Evolutionary conservation across 2,113 vertebrate species (phyloP).

Genomic region (Sinosuthora webbiana): DNA sequence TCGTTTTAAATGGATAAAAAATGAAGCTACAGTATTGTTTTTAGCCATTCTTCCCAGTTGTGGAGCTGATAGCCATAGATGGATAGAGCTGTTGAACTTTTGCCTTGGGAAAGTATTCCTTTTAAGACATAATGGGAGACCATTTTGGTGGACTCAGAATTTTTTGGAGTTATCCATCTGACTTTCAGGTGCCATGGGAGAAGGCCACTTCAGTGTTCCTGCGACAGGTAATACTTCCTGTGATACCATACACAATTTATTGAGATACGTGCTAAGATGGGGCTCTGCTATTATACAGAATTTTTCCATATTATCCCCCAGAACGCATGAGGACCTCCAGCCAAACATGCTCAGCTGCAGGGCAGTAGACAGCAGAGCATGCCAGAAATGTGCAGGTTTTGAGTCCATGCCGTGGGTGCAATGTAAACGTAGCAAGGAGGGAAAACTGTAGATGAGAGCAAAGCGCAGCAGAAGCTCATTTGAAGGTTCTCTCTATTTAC

Average conservation of each 20-base stretch:
- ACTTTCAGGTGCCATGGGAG: neutral
- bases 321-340: neutral
- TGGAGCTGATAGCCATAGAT: neutral
- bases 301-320: rapidly evolving
- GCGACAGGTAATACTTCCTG: neutral
- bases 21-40: neutral
- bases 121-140: neutral
- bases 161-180: neutral
- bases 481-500: neutral
- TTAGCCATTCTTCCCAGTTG: neutral
- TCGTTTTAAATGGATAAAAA: neutral
- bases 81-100: neutral
- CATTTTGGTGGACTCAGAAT: neutral
- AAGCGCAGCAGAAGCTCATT: neutral
- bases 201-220: neutral
- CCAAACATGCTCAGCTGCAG: rapidly evolving
- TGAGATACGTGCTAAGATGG: rapidly evolving
- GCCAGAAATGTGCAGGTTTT: neutral
- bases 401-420: rapidly evolving
- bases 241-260: neutral
- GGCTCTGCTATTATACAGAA: neutral
- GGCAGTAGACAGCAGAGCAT: neutral
- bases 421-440: rapidly evolving
- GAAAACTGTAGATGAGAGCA: neutral
- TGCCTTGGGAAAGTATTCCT: neutral